Percentiles rank a stretch among this genome's conserved stretches.
These are phyloP conservation scores for Aphidius colemani DNA, from an alignment of 2,888 invertebrate species.

Conservation along the genomic window DNA sequence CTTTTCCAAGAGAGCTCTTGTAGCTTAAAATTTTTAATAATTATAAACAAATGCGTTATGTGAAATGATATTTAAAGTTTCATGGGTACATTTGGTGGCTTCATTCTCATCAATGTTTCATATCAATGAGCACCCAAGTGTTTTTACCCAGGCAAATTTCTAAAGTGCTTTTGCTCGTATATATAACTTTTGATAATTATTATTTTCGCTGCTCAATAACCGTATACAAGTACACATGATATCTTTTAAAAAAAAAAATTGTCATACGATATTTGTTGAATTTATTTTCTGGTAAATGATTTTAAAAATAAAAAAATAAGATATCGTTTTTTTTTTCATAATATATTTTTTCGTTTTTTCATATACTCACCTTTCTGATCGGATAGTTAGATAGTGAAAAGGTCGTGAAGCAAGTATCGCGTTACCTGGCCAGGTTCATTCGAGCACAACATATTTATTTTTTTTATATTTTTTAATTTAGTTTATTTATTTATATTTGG, in stretches of 20 bases:
- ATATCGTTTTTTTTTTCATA: not conserved
- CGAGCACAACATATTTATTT: slow-evolving; percentile 14
- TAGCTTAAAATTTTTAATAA: too few relatives aligned
- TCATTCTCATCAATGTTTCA: slow-evolving; percentile 51
- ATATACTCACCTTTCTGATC: not conserved
- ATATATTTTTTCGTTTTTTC: too few relatives aligned
- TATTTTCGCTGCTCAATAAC: too few relatives aligned
- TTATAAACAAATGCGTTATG: too few relatives aligned
- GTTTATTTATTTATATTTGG: slow-evolving; percentile 13
- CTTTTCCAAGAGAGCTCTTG: too few relatives aligned
- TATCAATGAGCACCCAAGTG: slow-evolving; percentile 41
- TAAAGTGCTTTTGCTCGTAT: slow-evolving; percentile 60
- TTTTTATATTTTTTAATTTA: slow-evolving; percentile 5
- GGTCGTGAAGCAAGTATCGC: slow-evolving; percentile 32
- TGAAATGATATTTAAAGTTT: not conserved
- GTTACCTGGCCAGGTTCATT: slow-evolving; percentile 32
- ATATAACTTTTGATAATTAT: slow-evolving; percentile 46
- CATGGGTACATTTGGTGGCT: not conserved
- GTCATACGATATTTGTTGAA: slow-evolving; percentile 5
- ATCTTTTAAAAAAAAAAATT: slow-evolving; percentile 26
- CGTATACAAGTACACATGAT: too few relatives aligned
- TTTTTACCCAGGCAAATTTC: slow-evolving; percentile 43
- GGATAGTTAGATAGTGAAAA: slow-evolving; percentile 17
- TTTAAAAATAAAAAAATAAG: not conserved
- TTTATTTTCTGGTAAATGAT: too few relatives aligned